A percentile compares a stretch with the other conserved stretches of the same genome.
Evolutionary conservation across 2,797 vertebrate genomes (phyloP).

Genomic region (Hydrocynus forskahlii): DNA sequence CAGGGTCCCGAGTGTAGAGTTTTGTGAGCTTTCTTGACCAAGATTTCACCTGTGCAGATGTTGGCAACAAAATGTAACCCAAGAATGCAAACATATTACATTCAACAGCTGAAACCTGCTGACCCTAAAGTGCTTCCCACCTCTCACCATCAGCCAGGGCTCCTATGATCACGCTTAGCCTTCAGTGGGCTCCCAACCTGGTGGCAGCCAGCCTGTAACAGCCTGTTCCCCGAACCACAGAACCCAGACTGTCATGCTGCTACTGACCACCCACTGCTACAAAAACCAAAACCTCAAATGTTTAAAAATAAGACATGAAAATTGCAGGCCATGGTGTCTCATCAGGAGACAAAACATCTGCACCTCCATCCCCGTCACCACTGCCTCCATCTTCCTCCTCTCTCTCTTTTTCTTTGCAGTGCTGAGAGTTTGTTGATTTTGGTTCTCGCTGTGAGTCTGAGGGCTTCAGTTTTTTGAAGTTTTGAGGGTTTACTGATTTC

Average conservation of each 20-base stretch:
- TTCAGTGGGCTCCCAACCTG: not conserved
- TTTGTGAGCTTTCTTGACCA: not conserved
- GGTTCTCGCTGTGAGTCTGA: slow-evolving; percentile 21
- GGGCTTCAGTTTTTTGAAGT: not conserved
- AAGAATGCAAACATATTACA: not conserved
- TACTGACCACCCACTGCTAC: not conserved
- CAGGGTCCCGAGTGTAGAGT: not conserved
- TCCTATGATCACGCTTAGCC: not conserved
- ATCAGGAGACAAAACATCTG: not conserved
- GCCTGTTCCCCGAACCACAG: not conserved
- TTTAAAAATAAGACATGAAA: not conserved
- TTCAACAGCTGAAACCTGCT: not conserved
- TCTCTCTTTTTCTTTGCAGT: not conserved
- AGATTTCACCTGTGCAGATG: not conserved
- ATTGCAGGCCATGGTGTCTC: not conserved
- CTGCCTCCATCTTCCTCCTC: not conserved
- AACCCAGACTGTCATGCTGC: not conserved
- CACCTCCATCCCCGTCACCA: not conserved
- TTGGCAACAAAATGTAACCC: not conserved
- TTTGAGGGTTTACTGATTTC: slow-evolving; percentile 47
- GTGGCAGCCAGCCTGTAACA: not conserved
- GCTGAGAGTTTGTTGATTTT: not conserved
- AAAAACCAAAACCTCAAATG: not conserved
- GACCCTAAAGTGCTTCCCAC: not conserved
- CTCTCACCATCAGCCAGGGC: not conserved